Evolutionary conservation across 2,888 invertebrate species (phyloP).

Genomic region (Auanema sp.): DNA sequence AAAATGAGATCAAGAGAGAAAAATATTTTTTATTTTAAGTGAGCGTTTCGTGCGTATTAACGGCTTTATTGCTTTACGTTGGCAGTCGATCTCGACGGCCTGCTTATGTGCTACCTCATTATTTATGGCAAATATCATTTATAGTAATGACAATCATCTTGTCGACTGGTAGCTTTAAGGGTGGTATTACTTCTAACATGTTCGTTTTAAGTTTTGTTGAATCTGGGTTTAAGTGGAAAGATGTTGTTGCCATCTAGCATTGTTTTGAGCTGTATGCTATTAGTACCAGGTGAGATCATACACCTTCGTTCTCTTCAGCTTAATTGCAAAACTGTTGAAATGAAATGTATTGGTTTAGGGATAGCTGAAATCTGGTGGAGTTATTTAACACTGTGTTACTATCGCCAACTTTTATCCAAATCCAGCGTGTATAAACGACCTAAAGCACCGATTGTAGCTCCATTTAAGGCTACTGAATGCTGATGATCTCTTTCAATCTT

Average conservation of each 20-base stretch:
- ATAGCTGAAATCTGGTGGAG: slow-evolving; percentile 44
- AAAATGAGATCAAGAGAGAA: background rate
- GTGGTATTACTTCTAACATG: background rate
- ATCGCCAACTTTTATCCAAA: slow-evolving; percentile 22
- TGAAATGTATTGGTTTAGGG: slow-evolving; percentile 23
- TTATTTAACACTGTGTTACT: slow-evolving; percentile 31
- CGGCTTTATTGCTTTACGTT: slow-evolving; percentile 31
- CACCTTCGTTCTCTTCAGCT: background rate
- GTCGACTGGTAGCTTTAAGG: slow-evolving; percentile 22
- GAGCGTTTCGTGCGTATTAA: slow-evolving; percentile 31
- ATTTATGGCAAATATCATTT: slow-evolving; percentile 39
- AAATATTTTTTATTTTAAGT: slow-evolving; percentile 29
- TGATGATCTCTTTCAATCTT: too few species aligned
- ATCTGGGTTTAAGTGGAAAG: slow-evolving; percentile 27
- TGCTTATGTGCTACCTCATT: slow-evolving; percentile 29
- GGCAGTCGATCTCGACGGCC: slow-evolving; percentile 29
- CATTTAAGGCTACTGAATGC: too few species aligned
- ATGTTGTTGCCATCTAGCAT: slow-evolving; percentile 43
- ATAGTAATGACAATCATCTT: slow-evolving; percentile 28
- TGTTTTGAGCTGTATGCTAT: slow-evolving; percentile 39
- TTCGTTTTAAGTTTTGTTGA: slow-evolving; percentile 31
- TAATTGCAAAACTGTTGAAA: too few species aligned
- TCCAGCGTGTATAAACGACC: too few species aligned
- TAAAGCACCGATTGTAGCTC: too few species aligned
- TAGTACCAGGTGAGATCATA: slow-evolving; percentile 28